Conservation (phyloP, 2,113 vertebrate species). For the Clupea harengus region DNA sequence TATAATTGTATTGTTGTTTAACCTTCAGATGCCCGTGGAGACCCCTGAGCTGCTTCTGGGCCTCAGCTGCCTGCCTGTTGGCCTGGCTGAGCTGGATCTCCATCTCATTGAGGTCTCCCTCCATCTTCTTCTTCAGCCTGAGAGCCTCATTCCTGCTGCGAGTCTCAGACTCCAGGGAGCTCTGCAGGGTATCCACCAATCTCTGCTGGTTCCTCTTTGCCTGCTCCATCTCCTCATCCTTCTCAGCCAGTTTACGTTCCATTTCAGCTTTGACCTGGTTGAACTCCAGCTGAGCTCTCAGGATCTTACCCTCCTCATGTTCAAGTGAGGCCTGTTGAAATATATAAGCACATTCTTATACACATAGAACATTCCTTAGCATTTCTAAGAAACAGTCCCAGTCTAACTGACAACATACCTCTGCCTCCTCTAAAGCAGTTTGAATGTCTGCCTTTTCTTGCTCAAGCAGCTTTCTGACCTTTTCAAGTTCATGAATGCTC, state of each 20-base stretch:
- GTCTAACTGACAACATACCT: conserved; percentile 35
- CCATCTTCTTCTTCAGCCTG: no score
- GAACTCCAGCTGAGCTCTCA: no score
- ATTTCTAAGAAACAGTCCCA: no score
- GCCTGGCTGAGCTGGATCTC: not conserved
- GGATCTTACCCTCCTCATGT: no score
- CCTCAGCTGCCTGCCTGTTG: not conserved
- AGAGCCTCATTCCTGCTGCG: no score
- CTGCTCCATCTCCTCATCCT: not conserved
- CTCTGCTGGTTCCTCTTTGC: not conserved
- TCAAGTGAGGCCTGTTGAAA: not conserved
- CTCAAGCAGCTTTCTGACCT: conserved; percentile 33
- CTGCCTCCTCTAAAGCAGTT: conserved; percentile 63
- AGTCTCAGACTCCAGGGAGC: not conserved
- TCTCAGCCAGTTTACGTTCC: not conserved
- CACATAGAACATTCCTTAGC: no score
- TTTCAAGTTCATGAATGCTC: no score
- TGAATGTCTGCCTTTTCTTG: conserved; percentile 39
- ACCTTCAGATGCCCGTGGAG: not conserved
- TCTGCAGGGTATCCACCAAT: not conserved
- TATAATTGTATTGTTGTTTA: not conserved
- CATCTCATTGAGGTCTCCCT: no score
- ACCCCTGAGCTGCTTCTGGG: not conserved
- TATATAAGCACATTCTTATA: not conserved
- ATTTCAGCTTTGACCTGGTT: no score